Base-by-base conservation (phyloP, 2,797 vertebrate species). In the Astyanax mexicanus region DNA sequence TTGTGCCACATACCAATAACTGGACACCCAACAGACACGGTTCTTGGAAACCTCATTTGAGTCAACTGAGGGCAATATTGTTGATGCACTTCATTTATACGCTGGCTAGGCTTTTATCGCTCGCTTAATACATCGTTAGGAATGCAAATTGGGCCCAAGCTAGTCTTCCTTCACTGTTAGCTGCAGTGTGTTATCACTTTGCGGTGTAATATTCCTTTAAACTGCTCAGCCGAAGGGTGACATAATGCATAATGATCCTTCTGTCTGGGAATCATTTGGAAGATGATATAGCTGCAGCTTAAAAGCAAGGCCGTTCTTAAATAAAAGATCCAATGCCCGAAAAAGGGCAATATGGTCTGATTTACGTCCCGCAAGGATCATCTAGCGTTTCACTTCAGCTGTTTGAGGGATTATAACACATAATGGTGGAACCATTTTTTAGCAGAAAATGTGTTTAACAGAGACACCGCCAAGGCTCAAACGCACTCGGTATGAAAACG, bases 371-470 rank as follows among this genome's bases (percentile, higher is more conserved):
- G 12, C 5, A 7, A 54, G 37, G 10, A 70, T 57, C 40, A 10
- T 38, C n/a, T 23, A 38, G 35, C 13, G 47, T 82, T 74, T 77
- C n/a, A 67, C 67, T 82, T 51, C 54, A 55, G 11, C n/a, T 45
- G 25, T 32, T 23, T 42, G 57, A 23, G 17, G 62, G 58, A 44
- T 78, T 72, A 64, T 57, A 42, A 69, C 64, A 57, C 25, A 37
- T 66, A 64, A 66, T 40, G 61, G 38, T 49, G 12, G 54, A 67
- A 65, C 54, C 29, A 70, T 58, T 54, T 71, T 12, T 71, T 17
- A 44, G 42, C 51, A 40, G 40, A n/a, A 61, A 69, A 70, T 64
- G 23, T 44, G 21, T 64, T 54, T 52, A 23, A 64, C 44, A 57
- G 55, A 58, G 29, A 9, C 32, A 9, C 6, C 4, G 60, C 51